A percentile compares a stretch with the other conserved stretches of the same genome.
phyloP scores from a whole-genome alignment of 2,113 vertebrate genomes.

The Dicerorhinus sumatrensis region DNA sequence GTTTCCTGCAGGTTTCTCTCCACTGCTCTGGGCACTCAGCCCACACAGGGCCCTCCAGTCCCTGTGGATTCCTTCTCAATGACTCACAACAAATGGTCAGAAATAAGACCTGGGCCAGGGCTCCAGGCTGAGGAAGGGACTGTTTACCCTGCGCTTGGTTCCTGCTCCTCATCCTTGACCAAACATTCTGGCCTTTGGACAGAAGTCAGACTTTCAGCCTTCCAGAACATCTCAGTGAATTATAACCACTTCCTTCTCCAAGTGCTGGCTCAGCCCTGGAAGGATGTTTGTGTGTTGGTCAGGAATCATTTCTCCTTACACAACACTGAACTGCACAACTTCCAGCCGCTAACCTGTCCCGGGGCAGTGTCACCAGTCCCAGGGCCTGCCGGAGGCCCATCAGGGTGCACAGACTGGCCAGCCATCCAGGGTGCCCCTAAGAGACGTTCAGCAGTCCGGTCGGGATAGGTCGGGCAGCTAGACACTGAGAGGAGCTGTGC shows the following conservation, averaged over 20 bases:
- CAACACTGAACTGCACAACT: background rate
- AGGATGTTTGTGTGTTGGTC: background rate
- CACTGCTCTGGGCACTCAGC: background rate
- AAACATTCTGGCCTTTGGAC: background rate
- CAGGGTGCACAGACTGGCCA: background rate
- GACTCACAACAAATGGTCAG: background rate
- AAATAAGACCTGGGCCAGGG: rapidly evolving
- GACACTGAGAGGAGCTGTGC: background rate
- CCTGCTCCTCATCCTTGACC: background rate
- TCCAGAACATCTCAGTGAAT: background rate
- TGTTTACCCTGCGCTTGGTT: rapidly evolving
- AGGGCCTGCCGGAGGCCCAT: background rate
- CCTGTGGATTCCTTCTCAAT: background rate
- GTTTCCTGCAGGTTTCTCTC: background rate
- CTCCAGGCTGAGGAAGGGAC: background rate
- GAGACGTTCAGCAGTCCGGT: background rate
- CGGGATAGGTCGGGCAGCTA: background rate
- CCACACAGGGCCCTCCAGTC: rapidly evolving
- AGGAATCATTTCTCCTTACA: background rate
- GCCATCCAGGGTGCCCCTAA: background rate
- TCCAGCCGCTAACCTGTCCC: background rate
- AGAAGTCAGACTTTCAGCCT: background rate
- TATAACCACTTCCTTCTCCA: background rate
- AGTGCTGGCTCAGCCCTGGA: background rate
- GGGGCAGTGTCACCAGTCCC: background rate